Conservation (phyloP, 2,888 invertebrate species). For the Apotomis capreana region DNA sequence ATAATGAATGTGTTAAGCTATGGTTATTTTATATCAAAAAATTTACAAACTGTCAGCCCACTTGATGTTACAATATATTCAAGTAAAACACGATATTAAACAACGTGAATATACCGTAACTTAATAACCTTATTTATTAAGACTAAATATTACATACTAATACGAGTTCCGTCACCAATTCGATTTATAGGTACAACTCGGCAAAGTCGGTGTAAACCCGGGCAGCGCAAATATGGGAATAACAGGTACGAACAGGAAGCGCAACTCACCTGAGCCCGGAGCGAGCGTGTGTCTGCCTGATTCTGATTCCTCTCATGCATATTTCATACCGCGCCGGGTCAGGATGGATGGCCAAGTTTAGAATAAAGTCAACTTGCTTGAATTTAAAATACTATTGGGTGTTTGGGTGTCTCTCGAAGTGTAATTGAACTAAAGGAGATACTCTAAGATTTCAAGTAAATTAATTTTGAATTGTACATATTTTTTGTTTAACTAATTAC, state of each 20-base stretch:
- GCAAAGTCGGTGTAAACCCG: constrained; percentile 16
- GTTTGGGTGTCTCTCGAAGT: background rate
- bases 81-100: too few relatives aligned
- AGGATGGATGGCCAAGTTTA: constrained; percentile 33
- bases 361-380: constrained; percentile 15
- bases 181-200: constrained; percentile 16
- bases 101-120: too few relatives aligned
- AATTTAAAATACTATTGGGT: background rate
- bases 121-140: too few relatives aligned
- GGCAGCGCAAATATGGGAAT: constrained; percentile 25
- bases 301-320: constrained; percentile 58
- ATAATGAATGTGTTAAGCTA: too few relatives aligned
- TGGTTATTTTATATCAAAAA: too few relatives aligned
- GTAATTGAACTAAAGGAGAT: too few relatives aligned
- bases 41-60: too few relatives aligned
- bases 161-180: constrained; percentile 20
- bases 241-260: constrained; percentile 30
- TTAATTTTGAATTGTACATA: too few relatives aligned
- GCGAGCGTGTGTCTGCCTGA: constrained; percentile 46
- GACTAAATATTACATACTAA: background rate
- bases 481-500: too few relatives aligned
- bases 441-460: too few relatives aligned
- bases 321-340: constrained; percentile 52
- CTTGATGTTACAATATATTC: too few relatives aligned
- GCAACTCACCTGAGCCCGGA: constrained; percentile 43